Base-by-base conservation (phyloP, 2,888 invertebrate genomes). In the Cryptocheilus praepositus region DNA sequence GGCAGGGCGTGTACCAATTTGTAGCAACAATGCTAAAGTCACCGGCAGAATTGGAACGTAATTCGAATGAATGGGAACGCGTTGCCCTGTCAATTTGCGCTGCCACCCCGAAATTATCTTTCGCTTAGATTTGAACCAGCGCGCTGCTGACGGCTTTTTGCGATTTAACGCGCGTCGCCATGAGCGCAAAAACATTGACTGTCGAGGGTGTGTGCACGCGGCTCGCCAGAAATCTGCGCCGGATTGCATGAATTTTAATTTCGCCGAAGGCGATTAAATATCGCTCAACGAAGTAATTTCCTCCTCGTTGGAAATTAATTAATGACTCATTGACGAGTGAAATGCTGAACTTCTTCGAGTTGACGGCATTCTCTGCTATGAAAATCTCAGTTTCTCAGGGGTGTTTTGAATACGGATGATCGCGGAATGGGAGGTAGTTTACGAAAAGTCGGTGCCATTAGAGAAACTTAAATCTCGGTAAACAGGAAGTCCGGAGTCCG, bases 1-100 rank as follows among this genome's bases (percentile, higher is more conserved):
- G 84, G 81, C 80, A 83, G 87, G 88, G 88, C 88, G 88, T 86
- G 81, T 83, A 88, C 88, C 88, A 88, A 88, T 88, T 88, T 88
- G 86, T 79, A 85, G 83, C 86, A 86, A 88, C 88, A 88, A 88
- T 87, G 84, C 86, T 82, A 83, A 86, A 88, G 88, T 88, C 88
- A 88, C 84, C 81, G 77, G 78, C 88, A 88, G 88, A 86, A 88
- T 88, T 83, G 87, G 82, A 83, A 82, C 85, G 87, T 88, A 88
- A 88, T 88, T 88, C 84, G 85, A 85, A 83, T 86, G 86, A 88
- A 88, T 88, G 80, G 85, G 70, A 84, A 84, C 81, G 79, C 84
- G 85, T 88, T 85, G 86, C 81, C 85, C 85, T 86, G 88, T 88
- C 88, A 88, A 88, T 88, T 88, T 88, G 83, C 71, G 66, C 81